Evolutionary conservation across 2,797 vertebrate genomes (phyloP).

Genomic region (Benthosema pterotum): DNA sequence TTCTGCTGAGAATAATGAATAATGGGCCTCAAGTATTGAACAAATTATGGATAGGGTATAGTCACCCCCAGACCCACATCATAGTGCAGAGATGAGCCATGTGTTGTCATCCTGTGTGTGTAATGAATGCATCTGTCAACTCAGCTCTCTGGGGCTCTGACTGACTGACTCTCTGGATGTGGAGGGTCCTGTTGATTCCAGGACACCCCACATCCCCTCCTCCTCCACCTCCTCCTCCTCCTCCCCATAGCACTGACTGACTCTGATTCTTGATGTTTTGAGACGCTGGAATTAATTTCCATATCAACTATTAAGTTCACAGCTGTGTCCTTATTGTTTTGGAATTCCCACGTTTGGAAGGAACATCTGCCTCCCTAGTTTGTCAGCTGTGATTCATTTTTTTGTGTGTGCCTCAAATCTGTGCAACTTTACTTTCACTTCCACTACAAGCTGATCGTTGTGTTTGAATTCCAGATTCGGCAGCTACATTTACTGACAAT

Average conservation of each 20-base stretch:
- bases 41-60: conserved; percentile 67
- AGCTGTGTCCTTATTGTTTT: conserved; percentile 73
- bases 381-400: conserved; percentile 46
- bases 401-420: conserved; percentile 13
- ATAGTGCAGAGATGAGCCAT: conserved; percentile 84
- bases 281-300: conserved; percentile 62
- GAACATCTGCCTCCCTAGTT: conserved; percentile 67
- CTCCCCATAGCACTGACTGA: no score
- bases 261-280: no score
- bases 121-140: conserved; percentile 90
- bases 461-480: conserved; percentile 16
- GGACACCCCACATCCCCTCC: no score
- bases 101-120: conserved; percentile 75
- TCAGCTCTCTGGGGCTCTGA: conserved; percentile 75
- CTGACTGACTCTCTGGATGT: no score
- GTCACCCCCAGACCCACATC: conserved; percentile 76
- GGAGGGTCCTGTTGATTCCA: conserved; percentile 85
- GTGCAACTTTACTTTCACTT: no score
- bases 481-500: neutral
- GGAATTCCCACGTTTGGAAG: conserved; percentile 57
- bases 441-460: neutral
- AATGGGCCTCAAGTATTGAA: conserved; percentile 64
- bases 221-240: no score
- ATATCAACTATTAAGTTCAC: conserved; percentile 61
- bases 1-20: no score